phyloP scores from a whole-genome alignment of 2,113 vertebrate species.

The Leucosticte australis region DNA sequence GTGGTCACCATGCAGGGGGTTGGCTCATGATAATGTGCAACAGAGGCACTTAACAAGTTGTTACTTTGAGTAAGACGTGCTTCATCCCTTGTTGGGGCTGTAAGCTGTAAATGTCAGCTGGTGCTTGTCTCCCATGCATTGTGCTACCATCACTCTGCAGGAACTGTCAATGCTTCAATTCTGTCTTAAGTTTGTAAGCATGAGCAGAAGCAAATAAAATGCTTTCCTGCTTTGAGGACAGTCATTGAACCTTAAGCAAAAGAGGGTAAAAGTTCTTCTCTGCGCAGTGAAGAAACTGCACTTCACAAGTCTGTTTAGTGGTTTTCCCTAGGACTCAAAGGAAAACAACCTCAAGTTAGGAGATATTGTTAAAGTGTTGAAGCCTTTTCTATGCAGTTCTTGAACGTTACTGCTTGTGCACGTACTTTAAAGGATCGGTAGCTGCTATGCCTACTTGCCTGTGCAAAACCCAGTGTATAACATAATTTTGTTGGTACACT shows the following conservation, averaged over 20 bases:
- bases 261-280: neutral
- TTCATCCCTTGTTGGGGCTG: neutral
- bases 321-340: neutral
- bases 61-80: neutral
- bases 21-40: neutral
- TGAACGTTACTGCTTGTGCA: neutral
- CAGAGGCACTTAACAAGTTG: neutral
- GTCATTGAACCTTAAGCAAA: neutral
- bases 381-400: neutral
- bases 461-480: neutral
- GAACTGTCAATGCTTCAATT: neutral
- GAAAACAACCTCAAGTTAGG: neutral
- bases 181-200: neutral
- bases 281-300: neutral
- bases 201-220: neutral
- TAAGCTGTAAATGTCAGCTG: neutral
- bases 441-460: neutral
- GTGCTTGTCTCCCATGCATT: neutral
- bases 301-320: neutral
- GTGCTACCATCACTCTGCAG: neutral
- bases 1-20: rapidly evolving
- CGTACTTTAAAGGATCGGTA: neutral
- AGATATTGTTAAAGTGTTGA: neutral
- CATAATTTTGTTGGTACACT: neutral
- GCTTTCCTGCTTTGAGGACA: neutral